These are phyloP conservation scores for Sebastes taczanowskii DNA, from an alignment of 2,797 vertebrate species.

Conservation along the genomic window DNA sequence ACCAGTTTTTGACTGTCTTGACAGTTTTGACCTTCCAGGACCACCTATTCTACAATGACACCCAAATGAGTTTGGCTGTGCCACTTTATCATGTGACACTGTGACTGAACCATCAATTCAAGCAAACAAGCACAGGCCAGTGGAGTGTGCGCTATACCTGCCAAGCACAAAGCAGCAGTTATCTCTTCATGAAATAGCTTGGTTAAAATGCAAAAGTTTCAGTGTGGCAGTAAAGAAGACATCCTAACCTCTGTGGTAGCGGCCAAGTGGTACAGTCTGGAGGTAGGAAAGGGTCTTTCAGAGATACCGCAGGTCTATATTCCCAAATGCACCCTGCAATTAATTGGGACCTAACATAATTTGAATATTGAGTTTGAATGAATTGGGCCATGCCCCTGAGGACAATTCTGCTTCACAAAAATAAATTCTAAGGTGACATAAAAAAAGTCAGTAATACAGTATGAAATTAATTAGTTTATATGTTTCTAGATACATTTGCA, in stretches of 20 bases:
- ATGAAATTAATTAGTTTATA: background rate
- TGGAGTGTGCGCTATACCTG: background rate
- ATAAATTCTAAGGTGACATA: slow-evolving; percentile 22
- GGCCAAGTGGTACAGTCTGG: background rate
- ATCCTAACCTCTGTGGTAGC: background rate
- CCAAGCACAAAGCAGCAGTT: background rate
- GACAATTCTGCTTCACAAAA: slow-evolving; percentile 22
- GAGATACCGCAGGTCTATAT: slow-evolving; percentile 30
- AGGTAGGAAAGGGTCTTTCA: slow-evolving; percentile 9
- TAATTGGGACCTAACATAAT: slow-evolving; percentile 41
- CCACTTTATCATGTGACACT: background rate
- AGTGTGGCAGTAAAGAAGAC: background rate
- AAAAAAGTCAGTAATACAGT: slow-evolving; percentile 16
- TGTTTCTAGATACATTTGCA: background rate
- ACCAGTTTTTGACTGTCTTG: background rate
- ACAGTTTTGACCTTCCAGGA: background rate
- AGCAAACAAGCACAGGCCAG: background rate
- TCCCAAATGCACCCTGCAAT: slow-evolving; percentile 47
- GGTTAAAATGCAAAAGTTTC: background rate
- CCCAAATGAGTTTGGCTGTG: background rate
- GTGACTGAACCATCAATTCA: background rate
- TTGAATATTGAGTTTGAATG: slow-evolving; percentile 41
- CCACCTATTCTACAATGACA: background rate
- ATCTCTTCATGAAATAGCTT: background rate
- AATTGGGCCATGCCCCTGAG: slow-evolving; percentile 25